These are phyloP conservation scores for Danaus plexippus DNA, from an alignment of 1,140 invertebrate genomes.

Conservation along the genomic window DNA sequence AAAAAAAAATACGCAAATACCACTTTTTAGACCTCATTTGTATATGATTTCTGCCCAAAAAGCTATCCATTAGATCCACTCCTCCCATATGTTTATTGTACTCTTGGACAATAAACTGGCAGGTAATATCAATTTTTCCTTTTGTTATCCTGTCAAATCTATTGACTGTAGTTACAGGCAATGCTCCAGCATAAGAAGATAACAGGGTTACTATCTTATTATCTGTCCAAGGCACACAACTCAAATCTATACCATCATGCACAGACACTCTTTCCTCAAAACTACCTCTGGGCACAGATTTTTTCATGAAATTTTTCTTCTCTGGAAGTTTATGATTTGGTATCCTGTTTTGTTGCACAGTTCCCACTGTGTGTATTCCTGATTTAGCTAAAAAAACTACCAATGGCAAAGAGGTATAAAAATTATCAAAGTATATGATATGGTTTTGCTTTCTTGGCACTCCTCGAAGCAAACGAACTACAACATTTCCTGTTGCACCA, in stretches of 20 bases:
- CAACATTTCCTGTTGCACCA: slow-evolving; percentile 30
- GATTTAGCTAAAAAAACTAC: slow-evolving; percentile 31
- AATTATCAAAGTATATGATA: slow-evolving; percentile 40
- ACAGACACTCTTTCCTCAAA: too few relatives aligned
- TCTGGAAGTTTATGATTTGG: slow-evolving; percentile 36
- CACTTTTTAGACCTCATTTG: slow-evolving; percentile 40
- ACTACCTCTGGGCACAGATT: slow-evolving; percentile 16
- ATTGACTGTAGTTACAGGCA: slow-evolving; percentile 22
- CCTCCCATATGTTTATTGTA: slow-evolving; percentile 46
- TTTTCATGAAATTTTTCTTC: slow-evolving; percentile 37
- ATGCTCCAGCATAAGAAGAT: slow-evolving; percentile 9
- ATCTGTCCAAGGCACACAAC: too few relatives aligned
- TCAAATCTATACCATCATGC: too few relatives aligned
- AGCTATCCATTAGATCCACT: slow-evolving; percentile 58
- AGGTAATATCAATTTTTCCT: slow-evolving; percentile 31
- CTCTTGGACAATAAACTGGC: slow-evolving; percentile 30
- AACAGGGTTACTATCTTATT: too few relatives aligned
- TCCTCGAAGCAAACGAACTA: slow-evolving; percentile 27
- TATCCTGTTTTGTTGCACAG: slow-evolving; percentile 36
- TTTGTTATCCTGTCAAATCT: slow-evolving; percentile 28
- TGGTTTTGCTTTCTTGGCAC: slow-evolving; percentile 34
- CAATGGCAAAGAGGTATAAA: slow-evolving; percentile 36
- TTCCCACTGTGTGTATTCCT: slow-evolving; percentile 34
- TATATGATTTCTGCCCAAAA: slow-evolving; percentile 54
- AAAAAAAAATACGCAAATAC: slow-evolving; percentile 40